These are phyloP conservation scores for Meloe dianella DNA, from an alignment of 2,888 invertebrate species.

Conservation along the genomic window DNA sequence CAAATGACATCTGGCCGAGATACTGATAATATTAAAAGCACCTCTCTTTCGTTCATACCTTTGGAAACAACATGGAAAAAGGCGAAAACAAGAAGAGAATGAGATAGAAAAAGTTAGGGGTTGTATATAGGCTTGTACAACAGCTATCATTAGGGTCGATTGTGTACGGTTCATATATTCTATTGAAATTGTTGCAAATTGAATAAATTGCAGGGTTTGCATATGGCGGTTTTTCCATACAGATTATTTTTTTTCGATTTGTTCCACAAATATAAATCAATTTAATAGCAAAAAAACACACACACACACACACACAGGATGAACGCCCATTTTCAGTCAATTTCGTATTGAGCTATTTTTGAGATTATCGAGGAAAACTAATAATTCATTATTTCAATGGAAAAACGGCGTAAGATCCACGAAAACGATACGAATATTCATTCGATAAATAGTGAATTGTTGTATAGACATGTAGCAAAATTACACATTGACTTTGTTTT, in stretches of 20 bases:
- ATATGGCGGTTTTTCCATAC: conserved; percentile 29
- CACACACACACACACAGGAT: too few relatives aligned
- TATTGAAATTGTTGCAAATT: conserved; percentile 42
- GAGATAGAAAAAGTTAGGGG: neutral
- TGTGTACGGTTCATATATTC: conserved; percentile 28
- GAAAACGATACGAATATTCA: neutral
- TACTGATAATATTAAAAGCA: conserved; percentile 42
- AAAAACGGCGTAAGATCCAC: too few relatives aligned
- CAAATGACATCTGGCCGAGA: conserved; percentile 43
- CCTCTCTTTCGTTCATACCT: conserved; percentile 25
- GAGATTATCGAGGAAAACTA: neutral
- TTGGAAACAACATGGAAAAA: conserved; percentile 19
- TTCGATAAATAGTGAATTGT: too few relatives aligned
- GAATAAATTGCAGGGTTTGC: conserved; percentile 40
- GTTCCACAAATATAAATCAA: conserved; percentile 1
- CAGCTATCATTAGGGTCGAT: conserved; percentile 30
- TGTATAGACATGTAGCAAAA: too few relatives aligned
- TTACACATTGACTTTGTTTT: neutral
- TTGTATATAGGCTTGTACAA: conserved; percentile 16
- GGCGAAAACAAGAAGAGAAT: conserved; percentile 8
- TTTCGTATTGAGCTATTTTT: neutral
- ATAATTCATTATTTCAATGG: neutral
- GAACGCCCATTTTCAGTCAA: neutral
- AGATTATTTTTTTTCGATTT: neutral
- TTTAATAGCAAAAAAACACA: neutral